Evolutionary conservation across 1,140 invertebrate species (phyloP).

Genomic region (Penaeus vannamei): DNA sequence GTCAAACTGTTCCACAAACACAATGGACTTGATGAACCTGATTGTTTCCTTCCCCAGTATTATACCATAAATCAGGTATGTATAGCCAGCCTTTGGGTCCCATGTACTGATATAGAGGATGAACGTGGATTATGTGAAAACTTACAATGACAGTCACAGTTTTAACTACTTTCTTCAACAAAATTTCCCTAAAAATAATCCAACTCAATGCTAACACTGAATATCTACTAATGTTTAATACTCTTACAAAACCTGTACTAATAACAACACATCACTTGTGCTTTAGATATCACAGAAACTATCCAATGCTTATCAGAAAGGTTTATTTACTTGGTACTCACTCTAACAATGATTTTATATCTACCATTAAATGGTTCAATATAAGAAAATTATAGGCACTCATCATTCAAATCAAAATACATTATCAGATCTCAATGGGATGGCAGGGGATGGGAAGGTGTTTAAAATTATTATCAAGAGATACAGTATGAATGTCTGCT

Average conservation of each 20-base stretch:
- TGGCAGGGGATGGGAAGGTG: too few species aligned
- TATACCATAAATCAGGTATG: too few species aligned
- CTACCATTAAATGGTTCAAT: conserved; percentile 39
- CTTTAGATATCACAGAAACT: conserved; percentile 65
- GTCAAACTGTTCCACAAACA: too few species aligned
- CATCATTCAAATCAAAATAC: conserved; percentile 50
- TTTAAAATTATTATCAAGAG: too few species aligned
- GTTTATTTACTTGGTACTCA: not conserved
- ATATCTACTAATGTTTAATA: conserved; percentile 62
- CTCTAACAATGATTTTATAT: conserved; percentile 12
- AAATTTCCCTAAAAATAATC: conserved; percentile 44
- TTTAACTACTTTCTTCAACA: conserved; percentile 34
- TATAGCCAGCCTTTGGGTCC: too few species aligned
- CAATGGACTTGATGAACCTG: too few species aligned
- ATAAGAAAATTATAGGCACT: conserved; percentile 60
- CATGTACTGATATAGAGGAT: conserved; percentile 34
- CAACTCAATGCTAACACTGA: conserved; percentile 59
- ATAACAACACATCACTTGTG: conserved; percentile 62
- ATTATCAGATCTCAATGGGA: not conserved
- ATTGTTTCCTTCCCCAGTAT: too few species aligned
- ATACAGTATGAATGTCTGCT: too few species aligned
- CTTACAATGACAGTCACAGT: conserved; percentile 25
- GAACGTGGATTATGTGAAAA: conserved; percentile 49
- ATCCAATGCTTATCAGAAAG: conserved; percentile 52
- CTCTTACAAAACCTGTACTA: conserved; percentile 48